Base-by-base conservation (phyloP, 2,888 invertebrate genomes). In the Orchesella flavescens region DNA sequence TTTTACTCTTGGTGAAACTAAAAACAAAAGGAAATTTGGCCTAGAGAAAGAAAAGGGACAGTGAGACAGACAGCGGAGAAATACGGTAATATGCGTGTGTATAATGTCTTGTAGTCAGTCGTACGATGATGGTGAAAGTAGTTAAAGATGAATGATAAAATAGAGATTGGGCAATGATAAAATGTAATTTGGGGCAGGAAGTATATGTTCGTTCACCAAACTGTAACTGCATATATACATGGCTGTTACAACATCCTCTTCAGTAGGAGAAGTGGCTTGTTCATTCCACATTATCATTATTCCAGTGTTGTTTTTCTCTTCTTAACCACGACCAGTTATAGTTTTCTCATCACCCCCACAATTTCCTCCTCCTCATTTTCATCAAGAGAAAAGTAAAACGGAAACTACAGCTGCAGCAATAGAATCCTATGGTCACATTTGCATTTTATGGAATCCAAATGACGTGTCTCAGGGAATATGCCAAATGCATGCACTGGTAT, bases 361-460 rank as follows among this genome's bases (percentile, higher is more conserved):
- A 34, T 34, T 34, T 34, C 34, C 34, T 34, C 34, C 34, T 34
- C 34, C 34, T 34, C 34, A 34, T 34, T 34, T 34, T 7, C 34
- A 34, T 4, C 34, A 34, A 34, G 34, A 34, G 34, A 34, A 4
- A 34, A 4, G 2, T 7, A 7, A 34, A 15, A 49, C 49, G 49
- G 49, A 49, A n/a, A 49, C 34, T 49, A 49, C 49, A 49, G 49
- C 12, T 24, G 66, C 34, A 34, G 34, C 43, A 66, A 66, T 43
- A 66, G 17, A 66, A 43, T 34, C 34, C 2, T 43, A 43, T 43
- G 66, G 9, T 7, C 43, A 66, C 61, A 73, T 73, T 73, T 73
- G 73, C 73, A 73, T 73, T 73, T 73, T 73, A 73, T 73, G 59
- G 59, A 59, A 73, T 10, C 43, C 34, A 59, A 44, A 43, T 73